Evolutionary conservation across 2,113 vertebrate genomes (phyloP).

Genomic region (Notechis scutatus): DNA sequence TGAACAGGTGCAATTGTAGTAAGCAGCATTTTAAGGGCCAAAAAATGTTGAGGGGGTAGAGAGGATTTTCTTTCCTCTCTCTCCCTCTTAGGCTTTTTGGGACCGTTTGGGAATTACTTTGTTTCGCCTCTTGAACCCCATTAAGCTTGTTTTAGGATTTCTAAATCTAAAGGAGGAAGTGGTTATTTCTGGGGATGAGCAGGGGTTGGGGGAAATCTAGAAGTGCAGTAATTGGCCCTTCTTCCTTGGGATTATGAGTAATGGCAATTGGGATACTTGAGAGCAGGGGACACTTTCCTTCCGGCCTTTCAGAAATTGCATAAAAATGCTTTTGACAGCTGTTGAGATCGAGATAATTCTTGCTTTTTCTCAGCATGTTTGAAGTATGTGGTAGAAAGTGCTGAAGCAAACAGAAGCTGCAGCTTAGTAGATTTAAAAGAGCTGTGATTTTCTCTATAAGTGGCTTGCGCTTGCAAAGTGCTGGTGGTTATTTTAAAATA

Average conservation of each 20-base stretch:
- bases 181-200: no score
- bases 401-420: not conserved
- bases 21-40: not conserved
- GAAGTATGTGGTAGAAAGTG: not conserved
- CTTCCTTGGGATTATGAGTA: not conserved
- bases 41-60: not conserved
- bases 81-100: not conserved
- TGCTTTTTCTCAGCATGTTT: not conserved
- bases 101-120: not conserved
- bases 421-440: not conserved
- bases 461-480: not conserved
- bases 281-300: not conserved
- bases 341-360: not conserved
- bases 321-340: not conserved
- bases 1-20: not conserved
- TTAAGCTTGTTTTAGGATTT: not conserved
- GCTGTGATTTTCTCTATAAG: not conserved
- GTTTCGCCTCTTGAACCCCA: not conserved
- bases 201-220: not conserved
- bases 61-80: not conserved
- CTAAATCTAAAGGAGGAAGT: not conserved
- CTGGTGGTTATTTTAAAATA: not conserved
- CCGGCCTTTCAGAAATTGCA: not conserved
- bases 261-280: not conserved
- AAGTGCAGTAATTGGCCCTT: not conserved